A percentile compares a stretch with the other conserved stretches of the same genome.
These are phyloP conservation scores for Fragum whitleyi DNA, from an alignment of 2,888 invertebrate genomes.

Conservation along the genomic window DNA sequence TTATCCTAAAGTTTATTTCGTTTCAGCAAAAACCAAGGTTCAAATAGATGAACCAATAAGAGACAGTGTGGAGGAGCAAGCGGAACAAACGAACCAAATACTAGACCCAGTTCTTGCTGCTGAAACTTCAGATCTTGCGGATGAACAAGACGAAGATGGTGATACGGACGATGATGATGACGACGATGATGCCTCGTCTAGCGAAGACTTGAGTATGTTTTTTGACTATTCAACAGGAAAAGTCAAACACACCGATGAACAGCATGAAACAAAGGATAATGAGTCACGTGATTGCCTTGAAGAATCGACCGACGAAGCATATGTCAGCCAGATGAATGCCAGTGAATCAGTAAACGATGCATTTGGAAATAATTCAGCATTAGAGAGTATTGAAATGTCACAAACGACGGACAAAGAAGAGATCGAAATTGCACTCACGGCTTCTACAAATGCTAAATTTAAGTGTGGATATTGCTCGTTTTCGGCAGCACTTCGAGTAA, in stretches of 20 bases:
- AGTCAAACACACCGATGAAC: neutral
- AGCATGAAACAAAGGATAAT: neutral
- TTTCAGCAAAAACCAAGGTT: neutral
- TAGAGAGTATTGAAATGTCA: neutral
- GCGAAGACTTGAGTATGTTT: conserved; percentile 12
- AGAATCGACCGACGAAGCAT: too few species aligned
- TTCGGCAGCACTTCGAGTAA: conserved; percentile 54
- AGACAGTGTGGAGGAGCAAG: too few species aligned
- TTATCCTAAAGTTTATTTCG: too few species aligned
- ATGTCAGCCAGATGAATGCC: neutral
- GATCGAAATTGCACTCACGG: neutral
- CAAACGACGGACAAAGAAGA: neutral
- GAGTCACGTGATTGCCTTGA: neutral
- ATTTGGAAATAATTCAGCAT: neutral
- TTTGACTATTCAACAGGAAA: conserved; percentile 2
- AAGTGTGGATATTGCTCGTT: conserved; percentile 61
- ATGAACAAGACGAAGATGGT: conserved; percentile 6
- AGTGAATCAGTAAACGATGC: neutral
- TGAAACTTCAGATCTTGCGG: too few species aligned
- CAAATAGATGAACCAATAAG: neutral
- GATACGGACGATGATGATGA: conserved; percentile 40
- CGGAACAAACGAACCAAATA: too few species aligned
- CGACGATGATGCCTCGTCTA: conserved; percentile 34
- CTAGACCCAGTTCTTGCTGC: too few species aligned
- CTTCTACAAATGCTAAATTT: conserved; percentile 32